Base-by-base conservation (phyloP, 2,888 invertebrate species). In the Octodonta nipae region DNA sequence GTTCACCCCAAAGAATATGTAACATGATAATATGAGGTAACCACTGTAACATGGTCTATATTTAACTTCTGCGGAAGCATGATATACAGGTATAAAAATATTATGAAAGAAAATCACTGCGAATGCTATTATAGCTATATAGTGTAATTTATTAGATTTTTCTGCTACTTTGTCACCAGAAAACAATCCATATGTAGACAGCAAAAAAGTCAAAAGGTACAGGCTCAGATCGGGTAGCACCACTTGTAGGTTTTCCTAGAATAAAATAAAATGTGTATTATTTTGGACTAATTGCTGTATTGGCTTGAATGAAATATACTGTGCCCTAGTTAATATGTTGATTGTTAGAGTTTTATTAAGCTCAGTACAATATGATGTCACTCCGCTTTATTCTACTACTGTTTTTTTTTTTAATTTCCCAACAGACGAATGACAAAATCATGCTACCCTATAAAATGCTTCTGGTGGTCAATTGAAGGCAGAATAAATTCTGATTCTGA, bases 1-100 rank as follows among this genome's bases (percentile, higher is more conserved):
- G 13, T 79, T 73, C 50, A 88, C 68, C 1, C 87, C 86, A 43
- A 89, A 67, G 59, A 89, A 87, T 42, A 87, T 76, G 58, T 88
- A 87, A 40, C 81, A 76, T 1, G 82, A 77, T 30, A 89, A 68
- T 2, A 88, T 66, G 2, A 80, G 71, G 56, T 79, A 74, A 0
- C 77, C 75, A 2, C 75, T 68, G 51, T 79, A 82, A 0, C 78
- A 76, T 11, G 83, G 81, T 33, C 80, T 68, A 8, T 52, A 67
- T 40, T 64, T 63, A 8, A 63, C 58, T 2, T 66, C 65, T 5
- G 39, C 13, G 3, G n/a, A 8, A 32, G 41, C 30, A 47, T 78
- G 76, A 54, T 71, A 79, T 32, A 79, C 64, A 14, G 78, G 74
- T 8, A 82, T 60, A 2, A 69, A 66, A 13, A 80, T 60, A 57